Base-by-base conservation (phyloP, 2,113 vertebrate genomes). In the Illadopsis cleaveri region DNA sequence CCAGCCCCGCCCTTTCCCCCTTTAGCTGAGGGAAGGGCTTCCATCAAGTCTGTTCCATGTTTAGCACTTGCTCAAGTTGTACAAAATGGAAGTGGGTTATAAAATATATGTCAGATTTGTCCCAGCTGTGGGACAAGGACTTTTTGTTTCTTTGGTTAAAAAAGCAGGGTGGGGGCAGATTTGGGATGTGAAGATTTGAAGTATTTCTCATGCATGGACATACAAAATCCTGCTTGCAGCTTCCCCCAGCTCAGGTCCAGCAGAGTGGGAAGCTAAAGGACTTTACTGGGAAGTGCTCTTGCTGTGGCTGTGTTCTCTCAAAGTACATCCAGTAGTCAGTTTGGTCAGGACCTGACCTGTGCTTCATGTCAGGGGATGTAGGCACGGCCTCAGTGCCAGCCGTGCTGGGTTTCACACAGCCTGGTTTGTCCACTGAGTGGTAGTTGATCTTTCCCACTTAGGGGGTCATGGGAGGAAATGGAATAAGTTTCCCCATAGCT, bases 381-480 rank as follows among this genome's bases (percentile, higher is more conserved):
- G 64, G 47, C 65, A 24, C 30, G 30, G 48, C 85, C 40, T 40
- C 65, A 17, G 73, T 8, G 22, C 37, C 51, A 48, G 60, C 24
- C n/a, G 5, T 12, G 60, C 69, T 56, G 40, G 11, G 14, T 73
- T 35, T 86, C 84, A 31, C 90, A 12, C 82, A 45, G 78, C 75
- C 44, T 7, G 16, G 0, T 8, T n/a, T 33, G n/a, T 31, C 4
- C 28, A 37, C 62, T 6, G 54, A 83, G 82, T 16, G 71, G 3
- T 20, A 53, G 42, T 47, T 89, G 89, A 91, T 62, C 72, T 66
- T 84, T 62, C 69, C 64, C 93, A 62, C 83, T 66, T 75, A 22
- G 50, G 81, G 68, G 82, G 80, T 92, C 86, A 53, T 10, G 81
- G 44, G 38, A 91, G 73, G 87, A 85, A 84, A 78, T 38, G 61